Conservation (phyloP, 92 coral and sea anemone species). For the Chrysogorgia sp. region DNA sequence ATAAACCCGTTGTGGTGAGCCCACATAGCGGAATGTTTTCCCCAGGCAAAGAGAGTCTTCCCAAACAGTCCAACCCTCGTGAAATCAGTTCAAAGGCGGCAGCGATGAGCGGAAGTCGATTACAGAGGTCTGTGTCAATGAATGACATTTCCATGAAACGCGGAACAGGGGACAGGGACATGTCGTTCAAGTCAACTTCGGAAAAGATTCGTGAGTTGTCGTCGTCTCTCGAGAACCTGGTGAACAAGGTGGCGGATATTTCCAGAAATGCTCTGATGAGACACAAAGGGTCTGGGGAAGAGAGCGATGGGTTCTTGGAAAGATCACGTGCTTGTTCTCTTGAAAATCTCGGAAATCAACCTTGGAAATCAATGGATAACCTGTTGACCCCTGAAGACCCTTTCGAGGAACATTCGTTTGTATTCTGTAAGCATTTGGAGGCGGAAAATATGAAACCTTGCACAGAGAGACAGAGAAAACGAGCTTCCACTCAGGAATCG, state of each 20-base stretch:
- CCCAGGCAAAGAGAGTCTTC: neutral
- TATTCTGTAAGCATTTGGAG: neutral
- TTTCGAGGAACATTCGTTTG: neutral
- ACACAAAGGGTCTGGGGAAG: neutral
- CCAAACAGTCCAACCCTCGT: neutral
- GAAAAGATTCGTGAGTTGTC: slow-evolving; percentile 3
- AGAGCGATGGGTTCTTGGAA: neutral
- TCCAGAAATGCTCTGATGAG: neutral
- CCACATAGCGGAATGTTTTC: neutral
- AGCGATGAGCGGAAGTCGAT: neutral
- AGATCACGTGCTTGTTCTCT: neutral
- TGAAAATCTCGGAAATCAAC: neutral
- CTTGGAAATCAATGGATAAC: neutral
- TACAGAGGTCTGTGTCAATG: neutral
- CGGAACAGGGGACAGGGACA: neutral
- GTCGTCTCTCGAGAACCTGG: neutral
- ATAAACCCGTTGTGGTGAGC: slow-evolving; percentile 2
- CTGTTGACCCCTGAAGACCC: neutral
- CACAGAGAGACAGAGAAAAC: neutral
- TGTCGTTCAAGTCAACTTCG: neutral
- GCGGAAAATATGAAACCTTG: neutral
- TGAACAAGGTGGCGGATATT: neutral
- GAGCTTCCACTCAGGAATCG: neutral
- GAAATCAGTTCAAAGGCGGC: neutral
- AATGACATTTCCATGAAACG: neutral